Evolutionary conservation across 2,888 invertebrate species (phyloP).

Genomic region (Cheilosia soror): DNA sequence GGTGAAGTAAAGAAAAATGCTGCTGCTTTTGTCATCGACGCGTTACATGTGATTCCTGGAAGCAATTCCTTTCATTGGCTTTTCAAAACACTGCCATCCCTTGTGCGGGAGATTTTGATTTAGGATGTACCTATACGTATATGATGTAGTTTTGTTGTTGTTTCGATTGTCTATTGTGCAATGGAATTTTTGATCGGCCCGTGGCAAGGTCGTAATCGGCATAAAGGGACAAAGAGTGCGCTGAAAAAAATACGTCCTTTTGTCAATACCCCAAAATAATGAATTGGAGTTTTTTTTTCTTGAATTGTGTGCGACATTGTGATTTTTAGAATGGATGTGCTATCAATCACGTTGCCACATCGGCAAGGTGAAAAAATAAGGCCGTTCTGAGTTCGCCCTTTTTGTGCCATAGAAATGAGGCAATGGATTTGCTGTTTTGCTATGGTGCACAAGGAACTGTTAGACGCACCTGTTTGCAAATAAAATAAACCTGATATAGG

Average conservation of each 20-base stretch:
- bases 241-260: slow-evolving; percentile 51
- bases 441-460: slow-evolving; percentile 1
- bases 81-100: slow-evolving; percentile 59
- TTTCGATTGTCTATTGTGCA: slow-evolving; percentile 46
- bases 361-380: slow-evolving; percentile 66
- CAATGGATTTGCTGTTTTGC: slow-evolving; percentile 31
- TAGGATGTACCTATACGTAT: slow-evolving; percentile 14
- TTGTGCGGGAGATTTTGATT: slow-evolving; percentile 49
- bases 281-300: slow-evolving; percentile 42
- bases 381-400: slow-evolving; percentile 31
- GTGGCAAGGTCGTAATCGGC: slow-evolving; percentile 66
- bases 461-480: slow-evolving; percentile 44
- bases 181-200: slow-evolving; percentile 62
- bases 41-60: slow-evolving; percentile 61
- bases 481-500: slow-evolving; percentile 3
- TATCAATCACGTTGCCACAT: slow-evolving; percentile 59
- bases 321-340: slow-evolving; percentile 8
- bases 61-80: slow-evolving; percentile 73
- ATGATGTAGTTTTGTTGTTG: slow-evolving; percentile 11
- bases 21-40: slow-evolving; percentile 49
- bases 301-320: slow-evolving; percentile 47
- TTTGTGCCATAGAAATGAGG: slow-evolving; percentile 5
- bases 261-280: slow-evolving; percentile 55
- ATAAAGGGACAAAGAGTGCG: slow-evolving; percentile 24
- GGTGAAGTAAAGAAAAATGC: slow-evolving; percentile 54